Base-by-base conservation (phyloP, 1,140 invertebrate species). In the Idris sp. region DNA sequence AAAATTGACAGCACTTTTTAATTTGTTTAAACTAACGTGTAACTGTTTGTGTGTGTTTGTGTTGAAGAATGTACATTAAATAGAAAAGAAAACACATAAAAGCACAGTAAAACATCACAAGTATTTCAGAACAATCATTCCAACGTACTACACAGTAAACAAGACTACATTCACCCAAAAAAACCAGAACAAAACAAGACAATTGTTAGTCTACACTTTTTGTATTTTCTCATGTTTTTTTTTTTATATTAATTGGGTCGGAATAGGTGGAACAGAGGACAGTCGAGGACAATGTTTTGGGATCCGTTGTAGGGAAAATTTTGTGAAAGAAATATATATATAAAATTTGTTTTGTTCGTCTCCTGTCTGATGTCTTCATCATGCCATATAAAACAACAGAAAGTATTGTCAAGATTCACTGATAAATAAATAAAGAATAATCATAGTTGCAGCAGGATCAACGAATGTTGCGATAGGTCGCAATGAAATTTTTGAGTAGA, bases 291-390 rank as follows among this genome's bases (percentile, higher is more conserved):
- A 19, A 15, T 43, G 31, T 2, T 19, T 11, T 10, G 15, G 15
- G 38, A 31, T n/a, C 4, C 8, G 18, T 16, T 40, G 35, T 26
- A 15, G 30, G 40, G 15, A 49, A 53, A 44, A 54, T n/a, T n/a
- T n/a, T n/a, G n/a, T n/a, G n/a, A n/a, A n/a, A n/a, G n/a, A n/a
- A n/a, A n/a, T n/a, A n/a, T n/a, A n/a, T n/a, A n/a, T n/a, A n/a
- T n/a, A n/a, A n/a, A n/a, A n/a, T n/a, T n/a, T n/a, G n/a, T n/a
- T n/a, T n/a, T n/a, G n/a, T n/a, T n/a, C 61, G 62, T 80, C 74
- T 81, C 62, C 79, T 84, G 84, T 76, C 79, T 80, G 74, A 78
- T 80, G 77, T 79, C 76, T 78, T 77, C 54, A 80, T 80, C 83
- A 86, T 86, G 84, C 83, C 80, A 73, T 64, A 68, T 72, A 76